Percentiles rank a stretch among this genome's conserved stretches.
Evolutionary conservation across 2,113 vertebrate species (phyloP).

Genomic region (Onychostoma macrolepis): DNA sequence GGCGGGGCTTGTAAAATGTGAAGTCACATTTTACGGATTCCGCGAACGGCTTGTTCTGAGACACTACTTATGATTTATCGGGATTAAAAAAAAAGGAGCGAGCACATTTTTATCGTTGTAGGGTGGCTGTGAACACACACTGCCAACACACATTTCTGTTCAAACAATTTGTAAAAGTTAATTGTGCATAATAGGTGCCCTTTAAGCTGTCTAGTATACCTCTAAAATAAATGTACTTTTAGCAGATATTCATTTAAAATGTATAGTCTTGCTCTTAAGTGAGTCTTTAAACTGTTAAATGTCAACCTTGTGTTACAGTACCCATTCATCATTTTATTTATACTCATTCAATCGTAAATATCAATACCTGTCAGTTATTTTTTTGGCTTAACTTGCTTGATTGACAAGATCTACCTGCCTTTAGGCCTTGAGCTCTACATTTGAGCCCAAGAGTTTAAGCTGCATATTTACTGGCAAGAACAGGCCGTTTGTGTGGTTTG

Average conservation of each 20-base stretch:
- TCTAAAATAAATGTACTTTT: background rate
- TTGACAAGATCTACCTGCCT: background rate
- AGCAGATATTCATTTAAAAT: background rate
- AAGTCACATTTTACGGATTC: too few relatives aligned
- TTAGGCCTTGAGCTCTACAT: background rate
- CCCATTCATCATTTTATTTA: background rate
- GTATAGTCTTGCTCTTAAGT: background rate
- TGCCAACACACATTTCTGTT: too few relatives aligned
- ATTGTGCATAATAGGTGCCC: too few relatives aligned
- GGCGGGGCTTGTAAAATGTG: too few relatives aligned
- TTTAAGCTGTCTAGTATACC: background rate
- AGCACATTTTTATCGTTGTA: too few relatives aligned
- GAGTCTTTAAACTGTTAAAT: background rate
- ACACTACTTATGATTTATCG: too few relatives aligned
- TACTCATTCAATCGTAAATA: background rate
- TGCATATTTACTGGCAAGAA: conserved; percentile 38
- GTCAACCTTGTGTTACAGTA: background rate
- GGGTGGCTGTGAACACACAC: too few relatives aligned
- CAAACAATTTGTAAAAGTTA: too few relatives aligned
- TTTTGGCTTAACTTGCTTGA: background rate
- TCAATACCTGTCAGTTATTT: background rate
- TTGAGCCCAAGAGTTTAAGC: conserved; percentile 19
- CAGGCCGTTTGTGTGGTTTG: conserved; percentile 49
- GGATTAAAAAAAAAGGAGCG: too few relatives aligned
- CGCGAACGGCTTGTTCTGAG: too few relatives aligned